Evolutionary conservation across 2,113 vertebrate genomes (phyloP).

Genomic region (Pseudorectes ferrugineus): DNA sequence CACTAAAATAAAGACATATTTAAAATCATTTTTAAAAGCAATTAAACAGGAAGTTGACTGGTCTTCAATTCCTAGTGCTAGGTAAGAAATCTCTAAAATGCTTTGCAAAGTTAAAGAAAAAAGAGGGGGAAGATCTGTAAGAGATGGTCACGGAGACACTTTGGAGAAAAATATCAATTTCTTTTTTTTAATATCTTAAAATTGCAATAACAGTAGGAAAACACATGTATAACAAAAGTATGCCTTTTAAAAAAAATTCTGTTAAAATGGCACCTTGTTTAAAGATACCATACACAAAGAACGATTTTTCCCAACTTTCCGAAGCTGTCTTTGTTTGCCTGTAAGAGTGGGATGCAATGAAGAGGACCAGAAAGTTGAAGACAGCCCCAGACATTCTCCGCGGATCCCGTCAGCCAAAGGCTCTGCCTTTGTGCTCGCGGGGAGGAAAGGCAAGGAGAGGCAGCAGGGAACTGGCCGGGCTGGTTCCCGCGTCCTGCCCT

Average conservation of each 20-base stretch:
- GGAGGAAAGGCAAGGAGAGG: not conserved
- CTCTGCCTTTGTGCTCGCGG: not conserved
- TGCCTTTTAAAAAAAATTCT: not conserved
- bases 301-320: rapidly evolving
- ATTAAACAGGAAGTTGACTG: not conserved
- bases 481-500: not conserved
- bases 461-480: not conserved
- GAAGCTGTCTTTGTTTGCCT: not conserved
- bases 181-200: not conserved
- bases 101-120: rapidly evolving
- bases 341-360: rapidly evolving
- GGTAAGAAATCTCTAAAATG: not conserved
- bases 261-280: not conserved
- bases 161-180: not conserved
- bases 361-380: not conserved
- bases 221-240: rapidly evolving
- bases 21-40: not conserved
- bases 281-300: not conserved
- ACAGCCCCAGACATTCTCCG: rapidly evolving
- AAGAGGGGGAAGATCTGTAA: rapidly evolving
- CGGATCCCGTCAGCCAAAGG: rapidly evolving
- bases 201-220: not conserved
- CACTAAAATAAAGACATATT: not conserved
- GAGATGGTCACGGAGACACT: not conserved
- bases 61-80: not conserved